phyloP scores from a whole-genome alignment of 35 echinoderm and acorn worm species.

The Ophioderma brevispina region DNA sequence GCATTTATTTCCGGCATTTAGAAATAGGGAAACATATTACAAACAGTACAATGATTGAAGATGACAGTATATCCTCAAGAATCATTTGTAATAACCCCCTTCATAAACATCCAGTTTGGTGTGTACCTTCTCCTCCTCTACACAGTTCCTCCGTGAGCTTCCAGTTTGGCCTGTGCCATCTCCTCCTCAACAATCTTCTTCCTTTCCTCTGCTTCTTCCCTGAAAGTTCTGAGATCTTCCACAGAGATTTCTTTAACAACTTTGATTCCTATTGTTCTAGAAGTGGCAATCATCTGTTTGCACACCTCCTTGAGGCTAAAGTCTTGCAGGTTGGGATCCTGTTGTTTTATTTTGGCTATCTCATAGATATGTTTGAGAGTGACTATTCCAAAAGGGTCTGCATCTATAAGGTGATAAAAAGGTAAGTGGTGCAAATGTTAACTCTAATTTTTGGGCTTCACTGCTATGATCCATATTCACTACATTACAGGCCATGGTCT shows the following conservation, averaged over 20 bases:
- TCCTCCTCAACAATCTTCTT: not conserved
- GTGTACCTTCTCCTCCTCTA: too few species aligned
- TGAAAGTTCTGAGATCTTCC: constrained; percentile 65
- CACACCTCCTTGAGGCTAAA: constrained; percentile 70
- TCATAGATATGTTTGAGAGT: constrained; percentile 95
- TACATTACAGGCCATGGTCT: too few species aligned
- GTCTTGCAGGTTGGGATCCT: constrained; percentile 62
- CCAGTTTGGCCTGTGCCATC: not conserved
- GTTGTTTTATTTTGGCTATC: constrained; percentile 88
- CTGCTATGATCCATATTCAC: too few species aligned
- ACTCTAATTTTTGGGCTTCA: too few species aligned
- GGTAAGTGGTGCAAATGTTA: too few species aligned
- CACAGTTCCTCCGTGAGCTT: not conserved
- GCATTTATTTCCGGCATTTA: too few species aligned
- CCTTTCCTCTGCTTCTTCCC: constrained; percentile 64
- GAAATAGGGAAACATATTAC: too few species aligned
- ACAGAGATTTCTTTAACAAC: constrained; percentile 63
- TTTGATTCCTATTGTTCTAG: constrained; percentile 76
- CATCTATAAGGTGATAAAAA: constrained; percentile 29
- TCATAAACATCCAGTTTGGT: too few species aligned
- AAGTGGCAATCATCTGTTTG: constrained; percentile 69
- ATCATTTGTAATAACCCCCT: too few species aligned
- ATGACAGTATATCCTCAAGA: too few species aligned
- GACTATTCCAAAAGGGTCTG: constrained; percentile 69
- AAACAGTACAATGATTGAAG: too few species aligned